Percentiles rank a stretch among this genome's conserved stretches.
Conservation (phyloP, 2,113 vertebrate genomes). For the Sitta europaea region DNA sequence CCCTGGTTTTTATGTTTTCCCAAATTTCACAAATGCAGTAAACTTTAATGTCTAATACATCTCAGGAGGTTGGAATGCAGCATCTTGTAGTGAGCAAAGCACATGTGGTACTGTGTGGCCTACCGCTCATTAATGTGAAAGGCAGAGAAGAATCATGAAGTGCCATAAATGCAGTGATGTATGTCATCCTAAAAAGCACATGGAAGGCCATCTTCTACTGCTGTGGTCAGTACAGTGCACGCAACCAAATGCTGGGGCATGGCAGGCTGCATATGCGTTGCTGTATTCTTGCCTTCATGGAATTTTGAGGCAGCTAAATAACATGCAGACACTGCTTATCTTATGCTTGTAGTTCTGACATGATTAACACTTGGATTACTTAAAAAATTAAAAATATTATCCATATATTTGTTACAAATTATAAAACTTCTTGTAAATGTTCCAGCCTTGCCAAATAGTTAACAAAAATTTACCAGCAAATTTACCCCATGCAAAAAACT, state of each 20-base stretch:
- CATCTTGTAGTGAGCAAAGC: conserved; percentile 15
- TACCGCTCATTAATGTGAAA: conserved; percentile 9
- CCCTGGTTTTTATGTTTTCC: neutral
- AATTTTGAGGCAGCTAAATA: neutral
- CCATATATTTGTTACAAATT: neutral
- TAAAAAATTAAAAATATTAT: conserved; percentile 12
- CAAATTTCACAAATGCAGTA: neutral
- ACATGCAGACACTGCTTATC: neutral
- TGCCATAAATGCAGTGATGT: neutral
- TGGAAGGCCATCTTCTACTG: neutral
- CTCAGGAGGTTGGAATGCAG: neutral
- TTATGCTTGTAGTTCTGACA: neutral
- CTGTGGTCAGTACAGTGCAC: neutral
- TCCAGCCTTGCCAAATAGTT: neutral
- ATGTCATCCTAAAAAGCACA: neutral
- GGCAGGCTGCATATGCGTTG: neutral
- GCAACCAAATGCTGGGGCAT: neutral
- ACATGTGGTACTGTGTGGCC: conserved; percentile 22
- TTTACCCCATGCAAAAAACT: neutral
- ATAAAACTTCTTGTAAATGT: neutral
- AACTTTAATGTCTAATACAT: neutral
- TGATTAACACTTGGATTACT: neutral
- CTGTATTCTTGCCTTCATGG: neutral
- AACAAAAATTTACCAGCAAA: neutral
- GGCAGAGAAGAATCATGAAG: neutral